phyloP scores from a whole-genome alignment of 2,113 vertebrate species.

The Corydoras sp. region DNA sequence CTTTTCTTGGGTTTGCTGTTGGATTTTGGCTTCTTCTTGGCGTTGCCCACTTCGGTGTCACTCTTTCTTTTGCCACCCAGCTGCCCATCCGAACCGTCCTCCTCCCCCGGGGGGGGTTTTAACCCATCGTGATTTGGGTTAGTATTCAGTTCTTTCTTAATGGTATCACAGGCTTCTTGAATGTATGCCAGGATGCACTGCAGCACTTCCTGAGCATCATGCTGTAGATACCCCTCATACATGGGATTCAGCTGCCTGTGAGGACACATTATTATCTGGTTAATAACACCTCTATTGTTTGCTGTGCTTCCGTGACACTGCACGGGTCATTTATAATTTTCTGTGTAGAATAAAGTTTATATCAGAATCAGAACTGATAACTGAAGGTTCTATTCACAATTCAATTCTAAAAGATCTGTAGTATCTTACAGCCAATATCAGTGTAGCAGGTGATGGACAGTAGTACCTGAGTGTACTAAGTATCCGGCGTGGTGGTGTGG shows the following conservation, averaged over 20 bases:
- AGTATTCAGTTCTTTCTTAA: slow-evolving; percentile 76
- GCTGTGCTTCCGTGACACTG: too few relatives aligned
- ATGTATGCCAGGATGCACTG: slow-evolving; percentile 94
- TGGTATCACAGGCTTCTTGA: slow-evolving; percentile 85
- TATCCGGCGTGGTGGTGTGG: slow-evolving; percentile 83
- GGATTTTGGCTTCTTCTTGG: slow-evolving; percentile 87
- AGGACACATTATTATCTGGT: not conserved
- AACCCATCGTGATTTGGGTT: slow-evolving; percentile 38
- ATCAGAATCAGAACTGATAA: too few relatives aligned
- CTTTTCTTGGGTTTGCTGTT: slow-evolving; percentile 65
- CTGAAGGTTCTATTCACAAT: too few relatives aligned
- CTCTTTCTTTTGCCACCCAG: slow-evolving; percentile 85
- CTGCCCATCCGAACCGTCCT: slow-evolving; percentile 61
- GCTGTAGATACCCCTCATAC: slow-evolving; percentile 96
- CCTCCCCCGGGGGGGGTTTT: slow-evolving; percentile 35
- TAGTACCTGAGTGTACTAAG: slow-evolving; percentile 86
- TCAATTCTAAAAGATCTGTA: too few relatives aligned
- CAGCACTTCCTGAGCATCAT: slow-evolving; percentile 94
- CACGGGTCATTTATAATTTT: too few relatives aligned
- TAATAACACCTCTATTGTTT: too few relatives aligned
- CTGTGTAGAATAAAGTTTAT: too few relatives aligned
- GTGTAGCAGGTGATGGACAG: not conserved
- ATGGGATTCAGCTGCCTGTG: slow-evolving; percentile 93
- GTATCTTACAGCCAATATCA: too few relatives aligned
- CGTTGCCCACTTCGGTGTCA: slow-evolving; percentile 81